phyloP scores from a whole-genome alignment of 2,797 vertebrate species.

The Eidolon dupreanum region DNA sequence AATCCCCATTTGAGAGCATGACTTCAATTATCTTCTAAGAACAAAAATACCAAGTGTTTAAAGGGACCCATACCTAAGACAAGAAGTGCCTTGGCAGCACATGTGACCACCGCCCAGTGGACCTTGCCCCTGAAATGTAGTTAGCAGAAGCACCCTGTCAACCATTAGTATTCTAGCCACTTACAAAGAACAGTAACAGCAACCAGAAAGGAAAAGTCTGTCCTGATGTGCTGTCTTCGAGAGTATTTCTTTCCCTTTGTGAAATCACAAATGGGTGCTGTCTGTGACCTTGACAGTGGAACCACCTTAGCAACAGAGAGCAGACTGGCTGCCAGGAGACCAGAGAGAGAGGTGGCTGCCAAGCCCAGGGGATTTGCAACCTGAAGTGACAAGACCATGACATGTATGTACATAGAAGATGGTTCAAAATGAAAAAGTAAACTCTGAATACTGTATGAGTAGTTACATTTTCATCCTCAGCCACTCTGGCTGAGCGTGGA shows the following conservation, averaged over 20 bases:
- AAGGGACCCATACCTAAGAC: neutral
- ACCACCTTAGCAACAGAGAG: neutral
- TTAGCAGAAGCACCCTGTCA: fast-evolving
- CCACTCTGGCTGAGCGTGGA: neutral
- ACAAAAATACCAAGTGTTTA: neutral
- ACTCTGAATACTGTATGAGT: neutral
- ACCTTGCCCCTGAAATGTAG: no score
- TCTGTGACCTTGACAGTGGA: neutral
- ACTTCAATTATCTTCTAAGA: neutral
- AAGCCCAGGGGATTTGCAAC: neutral
- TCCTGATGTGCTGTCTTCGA: neutral
- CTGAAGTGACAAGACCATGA: neutral
- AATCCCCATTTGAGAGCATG: neutral
- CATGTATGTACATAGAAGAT: neutral
- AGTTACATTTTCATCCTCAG: neutral
- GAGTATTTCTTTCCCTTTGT: neutral
- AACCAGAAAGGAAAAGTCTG: neutral
- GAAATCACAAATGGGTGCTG: neutral
- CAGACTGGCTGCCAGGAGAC: no score
- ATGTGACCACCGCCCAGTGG: neutral
- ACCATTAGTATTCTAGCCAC: neutral
- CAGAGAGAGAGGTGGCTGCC: no score
- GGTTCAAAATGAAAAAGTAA: neutral
- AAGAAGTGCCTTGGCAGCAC: neutral
- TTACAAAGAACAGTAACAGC: neutral